These are phyloP conservation scores for Hedychridium roseum DNA, from an alignment of 2,888 invertebrate species.

Conservation along the genomic window DNA sequence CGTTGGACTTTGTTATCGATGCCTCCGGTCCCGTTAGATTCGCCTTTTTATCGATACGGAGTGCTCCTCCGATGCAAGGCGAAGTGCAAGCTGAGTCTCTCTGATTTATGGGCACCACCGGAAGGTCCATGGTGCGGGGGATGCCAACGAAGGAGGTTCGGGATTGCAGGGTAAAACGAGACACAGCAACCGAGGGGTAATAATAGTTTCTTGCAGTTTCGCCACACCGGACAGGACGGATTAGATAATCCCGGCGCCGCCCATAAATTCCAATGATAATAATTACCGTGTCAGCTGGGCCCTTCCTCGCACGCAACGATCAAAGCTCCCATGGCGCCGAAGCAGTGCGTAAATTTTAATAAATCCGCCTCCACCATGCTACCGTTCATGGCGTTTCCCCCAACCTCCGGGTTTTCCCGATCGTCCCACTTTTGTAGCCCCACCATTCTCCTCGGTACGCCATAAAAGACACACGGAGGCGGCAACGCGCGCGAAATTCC, in stretches of 20 bases:
- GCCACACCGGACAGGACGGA: slow-evolving; percentile 27
- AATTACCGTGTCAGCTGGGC: slow-evolving; percentile 40
- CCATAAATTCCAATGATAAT: slow-evolving; percentile 49
- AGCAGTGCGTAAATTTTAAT: too few relatives aligned
- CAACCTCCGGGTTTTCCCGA: too few relatives aligned
- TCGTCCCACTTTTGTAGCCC: too few relatives aligned
- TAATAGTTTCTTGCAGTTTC: slow-evolving; percentile 55
- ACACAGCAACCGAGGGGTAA: slow-evolving; percentile 41
- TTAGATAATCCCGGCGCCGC: slow-evolving; percentile 41
- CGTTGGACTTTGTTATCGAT: slow-evolving; percentile 22
- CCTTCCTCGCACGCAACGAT: too few relatives aligned
- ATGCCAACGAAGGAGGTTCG: neutral
- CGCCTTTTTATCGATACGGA: slow-evolving; percentile 16
- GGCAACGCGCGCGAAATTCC: too few relatives aligned
- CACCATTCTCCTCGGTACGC: too few relatives aligned
- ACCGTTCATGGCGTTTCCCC: too few relatives aligned
- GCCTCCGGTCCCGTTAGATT: slow-evolving; percentile 21
- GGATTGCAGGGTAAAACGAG: slow-evolving; percentile 40
- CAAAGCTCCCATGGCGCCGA: too few relatives aligned
- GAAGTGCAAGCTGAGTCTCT: slow-evolving; percentile 8
- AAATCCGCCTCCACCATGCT: too few relatives aligned
- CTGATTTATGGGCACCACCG: slow-evolving; percentile 43
- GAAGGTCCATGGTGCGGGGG: slow-evolving; percentile 24
- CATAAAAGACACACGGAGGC: too few relatives aligned
- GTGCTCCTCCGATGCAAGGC: slow-evolving; percentile 8